These are phyloP conservation scores for Scleropages formosus DNA, from an alignment of 2,797 vertebrate species.

Conservation along the genomic window DNA sequence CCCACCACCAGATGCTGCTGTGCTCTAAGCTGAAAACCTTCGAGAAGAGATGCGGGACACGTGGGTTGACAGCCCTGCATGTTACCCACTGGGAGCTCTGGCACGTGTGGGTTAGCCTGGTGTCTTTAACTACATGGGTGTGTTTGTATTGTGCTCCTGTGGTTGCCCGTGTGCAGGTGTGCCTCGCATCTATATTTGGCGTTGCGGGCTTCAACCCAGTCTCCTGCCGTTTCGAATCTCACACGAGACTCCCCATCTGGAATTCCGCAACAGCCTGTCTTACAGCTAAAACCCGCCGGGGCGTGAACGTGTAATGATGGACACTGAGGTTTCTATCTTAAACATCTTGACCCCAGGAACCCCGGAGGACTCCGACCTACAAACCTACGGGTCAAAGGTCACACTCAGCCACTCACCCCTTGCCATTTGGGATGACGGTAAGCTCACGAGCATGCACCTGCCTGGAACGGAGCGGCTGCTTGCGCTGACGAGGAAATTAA, in stretches of 20 bases:
- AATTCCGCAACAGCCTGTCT: not conserved
- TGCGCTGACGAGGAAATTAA: no score
- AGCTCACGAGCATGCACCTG: no score
- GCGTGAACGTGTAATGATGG: no score
- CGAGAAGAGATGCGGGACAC: not conserved
- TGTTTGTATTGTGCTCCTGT: not conserved
- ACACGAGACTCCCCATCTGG: not conserved
- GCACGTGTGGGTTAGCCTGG: not conserved
- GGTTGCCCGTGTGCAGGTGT: not conserved
- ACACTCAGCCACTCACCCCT: no score
- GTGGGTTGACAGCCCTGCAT: not conserved
- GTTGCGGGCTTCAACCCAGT: not conserved
- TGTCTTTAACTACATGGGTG: not conserved
- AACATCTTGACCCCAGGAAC: no score
- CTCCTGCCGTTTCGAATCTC: not conserved
- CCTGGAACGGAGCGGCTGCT: no score
- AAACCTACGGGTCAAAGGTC: not conserved
- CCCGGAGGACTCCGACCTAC: not conserved
- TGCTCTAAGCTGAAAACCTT: conserved; percentile 35
- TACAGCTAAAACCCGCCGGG: not conserved
- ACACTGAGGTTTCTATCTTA: no score
- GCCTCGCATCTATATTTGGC: no score
- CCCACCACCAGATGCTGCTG: conserved; percentile 46
- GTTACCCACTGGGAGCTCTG: not conserved
- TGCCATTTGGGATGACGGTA: no score